Conservation (phyloP, 2,113 vertebrate species). For the Archilochus colubris region DNA sequence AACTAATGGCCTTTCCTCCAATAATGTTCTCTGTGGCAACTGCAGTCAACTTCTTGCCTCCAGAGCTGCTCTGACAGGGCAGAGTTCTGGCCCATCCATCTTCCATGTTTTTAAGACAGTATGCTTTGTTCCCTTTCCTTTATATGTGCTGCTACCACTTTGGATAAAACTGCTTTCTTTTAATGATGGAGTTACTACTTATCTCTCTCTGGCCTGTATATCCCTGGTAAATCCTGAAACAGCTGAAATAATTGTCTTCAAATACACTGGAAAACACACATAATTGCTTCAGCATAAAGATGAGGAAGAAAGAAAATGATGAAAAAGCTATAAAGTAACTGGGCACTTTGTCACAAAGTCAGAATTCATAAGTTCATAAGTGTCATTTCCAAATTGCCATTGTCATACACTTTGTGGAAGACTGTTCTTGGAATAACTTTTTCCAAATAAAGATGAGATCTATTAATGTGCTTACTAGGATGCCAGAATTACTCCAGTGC, state of each 20-base stretch:
- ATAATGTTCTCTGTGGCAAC: not conserved
- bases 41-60: not conserved
- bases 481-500: not conserved
- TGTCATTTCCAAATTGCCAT: not conserved
- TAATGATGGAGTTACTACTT: not conserved
- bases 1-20: not conserved
- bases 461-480: not conserved
- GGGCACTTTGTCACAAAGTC: not conserved
- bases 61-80: not conserved
- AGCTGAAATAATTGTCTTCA: not conserved
- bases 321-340: not conserved
- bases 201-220: not conserved
- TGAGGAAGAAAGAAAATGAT: not conserved
- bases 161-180: not conserved
- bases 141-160: not conserved
- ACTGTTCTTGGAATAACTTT: not conserved
- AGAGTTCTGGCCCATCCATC: not conserved
- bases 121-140: not conserved
- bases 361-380: not conserved
- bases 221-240: rapidly evolving
- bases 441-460: not conserved
- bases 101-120: not conserved
- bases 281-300: not conserved
- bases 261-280: not conserved
- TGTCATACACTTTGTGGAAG: not conserved